These are phyloP conservation scores for Nautilus pompilius DNA, from an alignment of 1,140 invertebrate species.

Conservation along the genomic window DNA sequence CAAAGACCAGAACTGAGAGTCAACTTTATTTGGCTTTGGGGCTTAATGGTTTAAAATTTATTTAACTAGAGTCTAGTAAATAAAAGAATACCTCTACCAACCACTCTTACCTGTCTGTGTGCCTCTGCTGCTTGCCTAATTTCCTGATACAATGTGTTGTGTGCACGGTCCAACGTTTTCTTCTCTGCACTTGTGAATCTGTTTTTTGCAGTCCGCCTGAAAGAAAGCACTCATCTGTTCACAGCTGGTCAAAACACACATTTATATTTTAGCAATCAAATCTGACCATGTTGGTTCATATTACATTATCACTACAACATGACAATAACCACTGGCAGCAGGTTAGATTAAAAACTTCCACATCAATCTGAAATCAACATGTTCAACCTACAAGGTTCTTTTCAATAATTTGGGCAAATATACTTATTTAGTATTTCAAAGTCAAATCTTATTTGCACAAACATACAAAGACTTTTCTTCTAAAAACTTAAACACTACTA, in stretches of 20 bases:
- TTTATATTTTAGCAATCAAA: background rate
- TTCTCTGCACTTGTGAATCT: slow-evolving; percentile 90
- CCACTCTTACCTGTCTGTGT: slow-evolving; percentile 79
- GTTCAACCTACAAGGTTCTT: no score
- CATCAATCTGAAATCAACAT: background rate
- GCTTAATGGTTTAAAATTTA: no score
- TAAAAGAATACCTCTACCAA: no score
- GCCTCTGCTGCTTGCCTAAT: slow-evolving; percentile 94
- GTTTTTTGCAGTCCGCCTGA: slow-evolving; percentile 80
- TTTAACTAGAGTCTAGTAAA: no score
- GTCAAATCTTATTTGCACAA: no score
- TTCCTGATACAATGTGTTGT: slow-evolving; percentile 87
- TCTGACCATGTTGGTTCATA: background rate
- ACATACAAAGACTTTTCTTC: no score
- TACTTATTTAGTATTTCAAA: no score
- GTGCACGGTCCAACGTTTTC: slow-evolving; percentile 61
- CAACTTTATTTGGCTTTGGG: no score
- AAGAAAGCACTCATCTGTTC: slow-evolving; percentile 9
- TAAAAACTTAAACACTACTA: no score
- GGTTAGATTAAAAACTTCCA: background rate
- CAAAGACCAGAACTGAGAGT: no score
- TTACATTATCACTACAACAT: background rate
- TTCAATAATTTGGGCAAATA: no score
- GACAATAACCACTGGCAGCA: background rate
- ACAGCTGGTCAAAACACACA: slow-evolving; percentile 11